Evolutionary conservation across 2,113 vertebrate genomes (phyloP).

Genomic region (Merops nubicus): DNA sequence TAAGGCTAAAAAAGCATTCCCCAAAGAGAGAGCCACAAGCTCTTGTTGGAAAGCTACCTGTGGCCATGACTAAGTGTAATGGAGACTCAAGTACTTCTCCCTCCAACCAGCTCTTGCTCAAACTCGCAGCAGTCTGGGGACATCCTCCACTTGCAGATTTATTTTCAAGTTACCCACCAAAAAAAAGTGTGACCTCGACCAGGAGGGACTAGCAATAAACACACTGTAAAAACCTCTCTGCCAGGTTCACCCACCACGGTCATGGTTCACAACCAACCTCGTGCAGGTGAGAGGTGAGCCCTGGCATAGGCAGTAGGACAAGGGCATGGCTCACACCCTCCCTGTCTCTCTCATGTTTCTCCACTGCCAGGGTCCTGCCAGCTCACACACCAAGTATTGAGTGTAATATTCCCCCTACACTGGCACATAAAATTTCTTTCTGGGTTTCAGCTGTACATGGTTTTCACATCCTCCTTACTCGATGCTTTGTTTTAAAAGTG

Average conservation of each 20-base stretch:
- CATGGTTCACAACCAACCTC: accelerated
- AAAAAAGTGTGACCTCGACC: neutral
- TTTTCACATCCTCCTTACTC: neutral
- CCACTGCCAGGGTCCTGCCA: neutral
- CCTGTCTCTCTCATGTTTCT: neutral
- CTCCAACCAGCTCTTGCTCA: neutral
- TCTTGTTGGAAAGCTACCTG: neutral
- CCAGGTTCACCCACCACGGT: neutral
- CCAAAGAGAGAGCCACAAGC: neutral
- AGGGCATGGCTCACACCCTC: accelerated
- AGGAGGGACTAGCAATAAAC: neutral
- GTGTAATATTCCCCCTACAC: neutral
- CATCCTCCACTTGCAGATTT: neutral
- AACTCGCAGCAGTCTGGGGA: neutral
- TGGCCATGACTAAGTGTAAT: accelerated
- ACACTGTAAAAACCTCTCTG: neutral
- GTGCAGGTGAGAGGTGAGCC: accelerated
- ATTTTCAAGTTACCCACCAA: neutral
- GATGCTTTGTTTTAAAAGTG: neutral
- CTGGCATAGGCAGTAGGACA: accelerated
- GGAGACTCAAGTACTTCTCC: neutral
- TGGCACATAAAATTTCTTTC: neutral
- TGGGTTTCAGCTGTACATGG: neutral
- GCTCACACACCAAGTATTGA: neutral
- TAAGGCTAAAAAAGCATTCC: neutral